Evolutionary conservation across 2,113 vertebrate genomes (phyloP).

Genomic region (Australoheros scitulus): DNA sequence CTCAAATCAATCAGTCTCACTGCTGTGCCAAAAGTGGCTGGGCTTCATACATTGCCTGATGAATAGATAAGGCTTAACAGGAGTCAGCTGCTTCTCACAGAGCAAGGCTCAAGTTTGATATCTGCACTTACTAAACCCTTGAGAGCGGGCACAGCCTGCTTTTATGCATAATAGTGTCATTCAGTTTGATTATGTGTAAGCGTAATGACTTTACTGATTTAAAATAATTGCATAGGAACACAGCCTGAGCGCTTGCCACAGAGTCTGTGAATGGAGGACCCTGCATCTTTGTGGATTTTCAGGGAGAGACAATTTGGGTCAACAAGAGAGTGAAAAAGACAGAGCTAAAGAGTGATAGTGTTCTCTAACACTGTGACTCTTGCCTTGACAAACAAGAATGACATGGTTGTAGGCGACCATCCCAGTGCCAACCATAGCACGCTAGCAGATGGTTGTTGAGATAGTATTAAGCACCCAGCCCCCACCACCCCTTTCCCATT

Average conservation of each 20-base stretch:
- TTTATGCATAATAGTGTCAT: neutral
- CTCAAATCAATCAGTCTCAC: conserved; percentile 63
- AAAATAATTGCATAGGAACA: neutral
- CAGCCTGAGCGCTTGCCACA: neutral
- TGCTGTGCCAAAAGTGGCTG: conserved; percentile 39
- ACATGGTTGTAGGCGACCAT: conserved; percentile 59
- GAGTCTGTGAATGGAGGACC: neutral
- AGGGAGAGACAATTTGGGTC: conserved; percentile 32
- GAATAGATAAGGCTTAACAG: conserved; percentile 60
- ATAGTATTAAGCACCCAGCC: conserved; percentile 50
- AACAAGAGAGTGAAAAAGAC: conserved; percentile 7
- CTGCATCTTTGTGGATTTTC: conserved; percentile 19
- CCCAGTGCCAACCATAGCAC: conserved; percentile 60
- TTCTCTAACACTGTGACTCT: conserved; percentile 37
- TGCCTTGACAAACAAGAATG: conserved; percentile 62
- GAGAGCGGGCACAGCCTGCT: neutral
- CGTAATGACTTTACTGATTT: neutral
- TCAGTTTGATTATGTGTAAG: neutral
- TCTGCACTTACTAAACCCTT: neutral
- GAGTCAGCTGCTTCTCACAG: conserved; percentile 49
- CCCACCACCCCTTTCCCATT: conserved; percentile 24
- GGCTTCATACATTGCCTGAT: conserved; percentile 48
- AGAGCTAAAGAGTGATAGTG: conserved; percentile 1
- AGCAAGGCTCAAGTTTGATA: conserved; percentile 36
- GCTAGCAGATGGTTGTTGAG: conserved; percentile 67